Conservation (phyloP, 2,113 vertebrate species). For the Nibea albiflora region DNA sequence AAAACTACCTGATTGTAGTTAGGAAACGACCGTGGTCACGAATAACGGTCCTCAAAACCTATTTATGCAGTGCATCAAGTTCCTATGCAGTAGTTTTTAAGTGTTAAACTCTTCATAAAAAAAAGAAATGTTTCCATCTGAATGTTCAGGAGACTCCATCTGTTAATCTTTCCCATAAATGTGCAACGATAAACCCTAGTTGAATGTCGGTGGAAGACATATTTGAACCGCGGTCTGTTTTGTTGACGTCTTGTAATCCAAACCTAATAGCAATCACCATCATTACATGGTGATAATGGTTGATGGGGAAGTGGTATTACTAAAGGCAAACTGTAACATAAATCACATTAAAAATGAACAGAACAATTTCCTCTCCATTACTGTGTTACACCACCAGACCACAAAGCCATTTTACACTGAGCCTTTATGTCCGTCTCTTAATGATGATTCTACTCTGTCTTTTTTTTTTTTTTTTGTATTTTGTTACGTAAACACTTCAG, state of each 20-base stretch:
- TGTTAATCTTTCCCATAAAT: not conserved
- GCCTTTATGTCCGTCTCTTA: constrained; percentile 1
- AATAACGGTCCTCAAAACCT: too few relatives aligned
- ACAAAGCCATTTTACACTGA: constrained; percentile 39
- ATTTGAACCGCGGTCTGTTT: too few relatives aligned
- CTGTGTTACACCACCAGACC: constrained; percentile 33
- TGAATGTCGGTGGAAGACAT: not conserved
- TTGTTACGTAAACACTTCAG: constrained; percentile 18
- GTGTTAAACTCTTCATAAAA: not conserved
- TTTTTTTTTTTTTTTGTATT: not conserved
- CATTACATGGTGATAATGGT: constrained; percentile 4
- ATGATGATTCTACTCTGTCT: not conserved
- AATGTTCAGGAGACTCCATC: not conserved
- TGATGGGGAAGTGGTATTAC: constrained; percentile 34
- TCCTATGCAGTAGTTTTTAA: not conserved
- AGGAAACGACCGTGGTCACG: not conserved
- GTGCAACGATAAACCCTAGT: not conserved
- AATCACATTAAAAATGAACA: constrained; percentile 26
- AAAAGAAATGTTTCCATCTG: too few relatives aligned
- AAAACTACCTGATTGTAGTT: not conserved
- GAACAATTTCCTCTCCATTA: constrained; percentile 49
- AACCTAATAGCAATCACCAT: not conserved
- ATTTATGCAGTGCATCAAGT: not conserved
- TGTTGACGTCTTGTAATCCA: not conserved
- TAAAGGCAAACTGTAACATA: constrained; percentile 15